Conservation (phyloP, 2,113 vertebrate genomes). For the Sturnus vulgaris region DNA sequence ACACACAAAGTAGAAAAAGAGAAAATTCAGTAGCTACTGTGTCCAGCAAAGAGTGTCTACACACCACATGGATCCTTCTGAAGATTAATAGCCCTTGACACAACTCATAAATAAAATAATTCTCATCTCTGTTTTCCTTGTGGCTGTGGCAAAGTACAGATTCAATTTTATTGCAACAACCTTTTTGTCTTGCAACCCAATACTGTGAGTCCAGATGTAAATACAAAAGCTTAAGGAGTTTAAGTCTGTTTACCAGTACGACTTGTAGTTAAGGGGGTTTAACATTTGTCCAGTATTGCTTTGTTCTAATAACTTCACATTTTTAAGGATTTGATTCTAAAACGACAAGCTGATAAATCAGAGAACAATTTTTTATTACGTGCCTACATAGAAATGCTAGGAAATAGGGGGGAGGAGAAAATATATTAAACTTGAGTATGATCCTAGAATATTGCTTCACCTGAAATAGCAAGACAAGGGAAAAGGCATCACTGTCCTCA, state of each 20-base stretch:
- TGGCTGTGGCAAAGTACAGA: background rate
- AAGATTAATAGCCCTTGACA: background rate
- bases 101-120: background rate
- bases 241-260: background rate
- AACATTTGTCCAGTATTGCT: background rate
- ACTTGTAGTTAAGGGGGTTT: background rate
- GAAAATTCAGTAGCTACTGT: background rate
- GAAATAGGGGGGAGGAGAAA: background rate
- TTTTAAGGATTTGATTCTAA: background rate
- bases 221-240: background rate
- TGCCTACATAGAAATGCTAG: background rate
- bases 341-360: background rate
- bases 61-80: background rate
- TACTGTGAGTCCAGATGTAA: background rate
- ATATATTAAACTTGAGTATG: background rate
- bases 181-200: background rate
- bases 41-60: background rate
- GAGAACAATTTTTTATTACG: background rate
- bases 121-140: background rate
- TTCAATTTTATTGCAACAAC: background rate
- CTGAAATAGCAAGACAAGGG: background rate
- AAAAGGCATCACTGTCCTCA: background rate
- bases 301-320: background rate
- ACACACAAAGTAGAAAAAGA: background rate
- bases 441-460: background rate